Conservation (phyloP, 1,140 invertebrate genomes). For the Octopus bimaculoides region DNA sequence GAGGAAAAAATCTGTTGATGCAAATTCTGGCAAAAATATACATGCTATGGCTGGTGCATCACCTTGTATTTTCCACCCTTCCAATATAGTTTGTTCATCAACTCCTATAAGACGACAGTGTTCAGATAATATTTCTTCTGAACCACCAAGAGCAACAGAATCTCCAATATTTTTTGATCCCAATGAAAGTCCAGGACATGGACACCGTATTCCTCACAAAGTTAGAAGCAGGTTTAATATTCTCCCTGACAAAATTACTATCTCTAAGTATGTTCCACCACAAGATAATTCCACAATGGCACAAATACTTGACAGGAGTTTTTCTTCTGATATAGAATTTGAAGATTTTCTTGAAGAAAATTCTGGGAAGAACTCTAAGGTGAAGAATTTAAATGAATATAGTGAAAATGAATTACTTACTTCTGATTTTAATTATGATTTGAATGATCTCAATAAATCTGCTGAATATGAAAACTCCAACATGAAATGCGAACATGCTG, state of each 20-base stretch:
- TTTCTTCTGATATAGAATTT: not conserved
- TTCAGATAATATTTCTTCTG: conserved; percentile 27
- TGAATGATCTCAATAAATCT: conserved; percentile 50
- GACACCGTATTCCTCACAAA: conserved; percentile 38
- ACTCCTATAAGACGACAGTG: conserved; percentile 44
- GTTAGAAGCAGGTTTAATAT: conserved; percentile 10
- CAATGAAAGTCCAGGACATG: conserved; percentile 46
- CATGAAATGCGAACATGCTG: too few species aligned
- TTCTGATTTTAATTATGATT: conserved; percentile 49
- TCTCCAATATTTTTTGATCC: conserved; percentile 36
- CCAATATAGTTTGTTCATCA: conserved; percentile 52
- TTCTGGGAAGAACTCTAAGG: too few species aligned
- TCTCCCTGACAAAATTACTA: conserved; percentile 4
- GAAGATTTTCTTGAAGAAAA: not conserved
- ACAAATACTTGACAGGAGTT: not conserved
- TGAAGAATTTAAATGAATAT: too few species aligned
- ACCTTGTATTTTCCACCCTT: conserved; percentile 51
- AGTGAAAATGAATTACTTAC: conserved; percentile 19
- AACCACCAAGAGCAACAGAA: conserved; percentile 13
- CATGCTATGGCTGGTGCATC: not conserved
- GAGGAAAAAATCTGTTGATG: not conserved
- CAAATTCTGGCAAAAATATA: conserved; percentile 35
- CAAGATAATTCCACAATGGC: not conserved
- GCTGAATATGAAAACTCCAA: conserved; percentile 20
- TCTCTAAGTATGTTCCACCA: not conserved